phyloP scores from a whole-genome alignment of 2,888 invertebrate genomes.

The Patella depressa region DNA sequence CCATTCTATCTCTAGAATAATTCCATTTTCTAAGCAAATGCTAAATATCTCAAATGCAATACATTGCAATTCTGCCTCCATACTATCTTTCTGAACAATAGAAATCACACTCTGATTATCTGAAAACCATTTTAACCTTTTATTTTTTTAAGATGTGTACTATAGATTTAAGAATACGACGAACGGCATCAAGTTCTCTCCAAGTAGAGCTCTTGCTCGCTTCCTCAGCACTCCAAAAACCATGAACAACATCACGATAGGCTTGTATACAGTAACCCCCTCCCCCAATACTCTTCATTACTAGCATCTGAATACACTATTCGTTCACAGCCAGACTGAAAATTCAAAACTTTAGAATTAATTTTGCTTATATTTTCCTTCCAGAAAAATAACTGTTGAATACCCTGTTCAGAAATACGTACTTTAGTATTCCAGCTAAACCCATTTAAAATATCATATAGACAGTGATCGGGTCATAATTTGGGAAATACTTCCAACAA shows the following conservation, averaged over 20 bases:
- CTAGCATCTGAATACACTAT: conserved; percentile 27
- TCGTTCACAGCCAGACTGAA: conserved; percentile 5
- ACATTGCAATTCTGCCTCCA: not conserved
- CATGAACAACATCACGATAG: conserved; percentile 10
- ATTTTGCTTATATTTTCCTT: too few relatives aligned
- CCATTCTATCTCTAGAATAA: conserved; percentile 22
- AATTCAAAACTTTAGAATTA: not conserved
- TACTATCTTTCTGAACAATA: conserved; percentile 12
- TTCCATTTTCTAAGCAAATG: not conserved
- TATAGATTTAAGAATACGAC: too few relatives aligned
- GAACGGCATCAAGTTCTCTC: too few relatives aligned
- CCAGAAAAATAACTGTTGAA: too few relatives aligned
- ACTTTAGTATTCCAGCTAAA: too few relatives aligned
- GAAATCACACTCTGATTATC: not conserved
- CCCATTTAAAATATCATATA: conserved; percentile 22
- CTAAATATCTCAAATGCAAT: conserved; percentile 1
- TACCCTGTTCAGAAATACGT: too few relatives aligned
- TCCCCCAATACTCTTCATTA: conserved; percentile 3
- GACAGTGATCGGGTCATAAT: conserved; percentile 36
- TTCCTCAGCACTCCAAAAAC: too few relatives aligned
- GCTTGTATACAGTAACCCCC: conserved; percentile 21
- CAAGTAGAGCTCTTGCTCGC: too few relatives aligned
- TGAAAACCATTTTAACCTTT: too few relatives aligned
- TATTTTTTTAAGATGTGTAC: too few relatives aligned
- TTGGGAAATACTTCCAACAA: too few relatives aligned